Evolutionary conservation across 2,113 vertebrate species (phyloP).

Genomic region (Psittacula cyanocephala): DNA sequence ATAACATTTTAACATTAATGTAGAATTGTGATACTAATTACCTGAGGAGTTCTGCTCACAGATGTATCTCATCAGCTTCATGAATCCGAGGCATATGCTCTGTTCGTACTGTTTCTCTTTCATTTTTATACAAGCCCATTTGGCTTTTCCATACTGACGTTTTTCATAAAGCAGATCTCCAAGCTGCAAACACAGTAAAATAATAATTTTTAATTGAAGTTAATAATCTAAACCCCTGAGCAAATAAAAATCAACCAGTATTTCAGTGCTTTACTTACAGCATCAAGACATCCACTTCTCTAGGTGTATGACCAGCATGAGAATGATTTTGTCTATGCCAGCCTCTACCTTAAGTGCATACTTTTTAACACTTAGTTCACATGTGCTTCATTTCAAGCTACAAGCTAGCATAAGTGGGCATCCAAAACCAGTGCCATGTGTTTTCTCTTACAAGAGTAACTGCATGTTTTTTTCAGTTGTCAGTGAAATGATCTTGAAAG

Average conservation of each 20-base stretch:
- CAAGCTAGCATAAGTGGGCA: background rate
- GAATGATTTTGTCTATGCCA: background rate
- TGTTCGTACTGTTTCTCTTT: slow-evolving; percentile 86
- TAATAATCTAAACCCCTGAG: accelerated
- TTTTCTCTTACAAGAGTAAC: background rate
- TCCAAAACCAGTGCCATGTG: too few relatives aligned
- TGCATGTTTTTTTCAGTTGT: background rate
- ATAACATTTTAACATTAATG: accelerated
- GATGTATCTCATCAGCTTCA: slow-evolving; percentile 92
- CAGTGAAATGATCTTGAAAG: background rate
- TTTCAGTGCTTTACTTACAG: background rate
- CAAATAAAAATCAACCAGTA: background rate
- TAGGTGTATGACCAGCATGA: background rate
- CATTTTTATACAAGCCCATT: slow-evolving; percentile 88
- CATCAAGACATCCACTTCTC: background rate
- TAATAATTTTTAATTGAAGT: background rate
- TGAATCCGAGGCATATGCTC: slow-evolving; percentile 90
- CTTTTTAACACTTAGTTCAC: background rate
- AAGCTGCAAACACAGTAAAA: slow-evolving; percentile 64
- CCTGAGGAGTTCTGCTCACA: slow-evolving; percentile 87
- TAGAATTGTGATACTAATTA: slow-evolving; percentile 1
- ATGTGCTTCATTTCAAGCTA: background rate
- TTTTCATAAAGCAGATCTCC: slow-evolving; percentile 85
- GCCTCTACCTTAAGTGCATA: accelerated
- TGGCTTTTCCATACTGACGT: slow-evolving; percentile 83